These are phyloP conservation scores for Bos javanicus DNA, from an alignment of 2,113 vertebrate genomes.

Conservation along the genomic window DNA sequence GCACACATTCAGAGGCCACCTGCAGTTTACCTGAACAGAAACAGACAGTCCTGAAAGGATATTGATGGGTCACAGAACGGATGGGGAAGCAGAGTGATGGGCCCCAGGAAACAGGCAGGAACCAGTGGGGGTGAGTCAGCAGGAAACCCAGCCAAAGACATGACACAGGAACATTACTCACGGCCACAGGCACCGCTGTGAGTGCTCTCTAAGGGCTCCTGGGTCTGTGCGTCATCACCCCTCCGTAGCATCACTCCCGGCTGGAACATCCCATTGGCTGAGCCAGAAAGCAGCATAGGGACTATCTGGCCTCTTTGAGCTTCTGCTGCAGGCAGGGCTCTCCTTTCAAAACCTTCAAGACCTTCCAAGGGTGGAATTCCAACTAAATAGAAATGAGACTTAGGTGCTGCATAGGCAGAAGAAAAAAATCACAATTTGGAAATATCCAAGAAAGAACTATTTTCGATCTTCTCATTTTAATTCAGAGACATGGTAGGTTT, in stretches of 20 bases:
- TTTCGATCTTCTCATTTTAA: not conserved
- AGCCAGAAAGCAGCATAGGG: not conserved
- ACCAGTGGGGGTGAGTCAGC: conserved; percentile 32
- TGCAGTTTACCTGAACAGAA: conserved; percentile 11
- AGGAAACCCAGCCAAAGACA: conserved; percentile 17
- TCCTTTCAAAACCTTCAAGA: not conserved
- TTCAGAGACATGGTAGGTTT: not conserved
- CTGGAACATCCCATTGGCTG: not conserved
- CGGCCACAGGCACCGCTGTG: not conserved
- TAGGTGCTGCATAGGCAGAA: not conserved
- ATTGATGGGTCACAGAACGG: not conserved
- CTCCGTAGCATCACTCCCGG: not conserved
- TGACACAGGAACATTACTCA: conserved; percentile 24
- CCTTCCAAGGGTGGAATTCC: not conserved
- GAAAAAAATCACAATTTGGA: not conserved
- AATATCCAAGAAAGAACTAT: not conserved
- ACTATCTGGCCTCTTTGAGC: not conserved
- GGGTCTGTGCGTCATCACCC: not conserved
- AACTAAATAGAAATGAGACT: not conserved
- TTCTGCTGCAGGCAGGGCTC: not conserved
- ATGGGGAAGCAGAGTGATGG: not conserved
- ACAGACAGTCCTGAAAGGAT: not conserved
- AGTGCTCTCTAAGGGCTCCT: not conserved
- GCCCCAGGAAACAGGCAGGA: conserved; percentile 14
- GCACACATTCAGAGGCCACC: not conserved